Base-by-base conservation (phyloP, 2,888 invertebrate species). In the Lepidochrysops patricia region DNA sequence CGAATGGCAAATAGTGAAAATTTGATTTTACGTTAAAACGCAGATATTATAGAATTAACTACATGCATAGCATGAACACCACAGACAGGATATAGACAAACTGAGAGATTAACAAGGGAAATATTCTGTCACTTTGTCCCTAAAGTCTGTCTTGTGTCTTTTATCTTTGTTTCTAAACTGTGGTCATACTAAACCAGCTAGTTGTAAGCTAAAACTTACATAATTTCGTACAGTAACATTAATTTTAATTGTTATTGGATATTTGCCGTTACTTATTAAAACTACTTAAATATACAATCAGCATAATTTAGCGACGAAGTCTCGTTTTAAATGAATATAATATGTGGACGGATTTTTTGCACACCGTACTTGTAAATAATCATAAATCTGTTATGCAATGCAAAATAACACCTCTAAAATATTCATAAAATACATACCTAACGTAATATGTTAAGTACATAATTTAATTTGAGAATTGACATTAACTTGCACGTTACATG, bases 281-380 rank as follows among this genome's bases (percentile, higher is more conserved):
- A 7, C 9, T 19, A 43, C 19, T 19, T 43, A 5, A 37, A 19
- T 7, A 13, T 2, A 43, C 43, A 43, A 15, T 37, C 43, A 43
- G 5, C 4, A n/a, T 35, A n/a, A 43, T 43, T 43, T 19, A 9
- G 43, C 12, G 9, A 7, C 43, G 7, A 23, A 23, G 19, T 19
- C 43, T 19, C 7, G 4, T 43, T 43, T 9, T 19, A 43, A 43
- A 43, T 43, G 9, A 43, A 43, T 19, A 1, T 43, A 57, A 43
- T 19, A 1, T 43, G 43, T 57, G 57, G 57, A 57, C 57, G 57
- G 57, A 57, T 57, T 43, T 35, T 57, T 43, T 15, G 12, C 5
- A 15, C 7, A 37, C 26, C 43, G 29, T 19, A 43, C 19, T 54
- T 29, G 13, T 27, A 54, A 19, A 54, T 29, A 54, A 29, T 13